Base-by-base conservation (phyloP, 1,140 invertebrate species). In the Chymomyza costata region DNA sequence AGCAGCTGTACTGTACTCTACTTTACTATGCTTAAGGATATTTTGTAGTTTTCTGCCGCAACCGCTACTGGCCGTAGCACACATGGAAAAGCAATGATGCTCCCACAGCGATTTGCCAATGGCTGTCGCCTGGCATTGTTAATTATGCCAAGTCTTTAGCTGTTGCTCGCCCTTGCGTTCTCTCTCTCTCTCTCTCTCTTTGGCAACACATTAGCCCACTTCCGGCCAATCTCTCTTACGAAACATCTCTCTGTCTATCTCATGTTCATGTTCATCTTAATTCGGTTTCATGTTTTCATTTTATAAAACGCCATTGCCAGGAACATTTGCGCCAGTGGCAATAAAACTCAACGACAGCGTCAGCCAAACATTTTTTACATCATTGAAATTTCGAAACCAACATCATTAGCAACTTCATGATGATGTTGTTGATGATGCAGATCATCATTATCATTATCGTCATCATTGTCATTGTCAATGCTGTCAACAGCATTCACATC, bases 271-370 rank as follows among this genome's bases (percentile, higher is more conserved):
- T 61, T 68, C 63, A 34, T 59, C 53, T 66, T 70, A 76, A 76
- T 78, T 78, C 63, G 71, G 62, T 76, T 69, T 67, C 70, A 76
- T 76, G 65, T 76, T 70, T 69, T 70, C 62, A 56, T 78, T 70
- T 71, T 63, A n/a, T 55, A 46, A 66, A 52, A 32, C 54, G 55
- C 65, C 65, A 61, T 54, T 76, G 59, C 50, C 31, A 45, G 31
- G 44, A 13, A 60, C 54, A 60, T 60, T 49, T 51, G 41, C 30
- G 65, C 62, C 71, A 56, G 54, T 35, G 66, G 71, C 61, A 54
- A 76, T 69, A 65, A 70, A 76, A 66, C 48, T 57, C 57, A 64
- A 66, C 71, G 32, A 38, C 50, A 49, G 41, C 69, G 48, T 34
- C 55, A 49, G 28, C 48, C 37, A 21, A 41, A 41, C 53, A 51